These are phyloP conservation scores for Palaemon carinicauda DNA, from an alignment of 1,140 invertebrate species.

Conservation along the genomic window DNA sequence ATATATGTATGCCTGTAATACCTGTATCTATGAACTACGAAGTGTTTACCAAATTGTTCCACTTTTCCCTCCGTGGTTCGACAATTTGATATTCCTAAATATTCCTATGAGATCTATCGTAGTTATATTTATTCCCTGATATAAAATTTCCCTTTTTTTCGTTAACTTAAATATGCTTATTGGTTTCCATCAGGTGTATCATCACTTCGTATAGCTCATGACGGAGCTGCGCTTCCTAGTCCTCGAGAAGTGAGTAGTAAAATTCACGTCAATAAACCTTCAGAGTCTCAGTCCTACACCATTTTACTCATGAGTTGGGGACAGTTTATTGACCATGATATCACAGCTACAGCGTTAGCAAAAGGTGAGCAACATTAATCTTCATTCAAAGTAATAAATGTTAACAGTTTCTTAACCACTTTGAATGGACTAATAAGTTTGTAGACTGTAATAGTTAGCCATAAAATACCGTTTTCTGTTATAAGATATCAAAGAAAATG, in stretches of 20 bases:
- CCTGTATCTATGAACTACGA: background rate
- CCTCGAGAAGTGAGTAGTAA: slow-evolving; percentile 76
- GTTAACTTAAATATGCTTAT: background rate
- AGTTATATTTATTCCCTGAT: too few relatives aligned
- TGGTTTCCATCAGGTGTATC: slow-evolving; percentile 3
- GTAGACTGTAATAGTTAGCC: too few relatives aligned
- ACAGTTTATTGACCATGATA: slow-evolving; percentile 83
- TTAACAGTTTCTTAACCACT: too few relatives aligned
- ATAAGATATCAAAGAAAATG: too few relatives aligned
- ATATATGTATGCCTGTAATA: too few relatives aligned
- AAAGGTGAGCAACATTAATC: slow-evolving; percentile 38
- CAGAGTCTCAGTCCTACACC: slow-evolving; percentile 72
- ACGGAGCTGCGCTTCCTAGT: slow-evolving; percentile 70
- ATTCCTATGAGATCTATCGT: too few relatives aligned
- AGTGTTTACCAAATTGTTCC: background rate
- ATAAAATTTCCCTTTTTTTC: too few relatives aligned
- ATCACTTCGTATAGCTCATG: background rate
- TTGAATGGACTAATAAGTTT: too few relatives aligned
- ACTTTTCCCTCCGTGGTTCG: background rate
- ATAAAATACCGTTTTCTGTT: too few relatives aligned
- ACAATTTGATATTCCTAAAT: background rate
- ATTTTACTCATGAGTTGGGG: slow-evolving; percentile 80
- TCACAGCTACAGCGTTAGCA: slow-evolving; percentile 65
- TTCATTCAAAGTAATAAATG: too few relatives aligned
- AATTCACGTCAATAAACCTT: slow-evolving; percentile 61